Evolutionary conservation across 2,888 invertebrate genomes (phyloP).

Genomic region (Orthosia gothica): DNA sequence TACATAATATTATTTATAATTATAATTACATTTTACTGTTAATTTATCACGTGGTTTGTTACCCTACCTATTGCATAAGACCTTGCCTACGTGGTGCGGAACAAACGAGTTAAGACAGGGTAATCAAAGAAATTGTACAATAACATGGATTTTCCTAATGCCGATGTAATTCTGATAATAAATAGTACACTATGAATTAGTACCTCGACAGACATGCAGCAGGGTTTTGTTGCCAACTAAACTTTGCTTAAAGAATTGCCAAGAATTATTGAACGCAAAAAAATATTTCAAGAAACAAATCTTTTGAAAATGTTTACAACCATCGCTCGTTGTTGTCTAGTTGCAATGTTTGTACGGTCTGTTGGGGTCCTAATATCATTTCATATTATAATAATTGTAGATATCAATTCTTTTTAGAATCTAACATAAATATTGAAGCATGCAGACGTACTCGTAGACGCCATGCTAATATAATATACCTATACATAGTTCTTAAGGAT

Average conservation of each 20-base stretch:
- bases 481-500: conserved; percentile 50
- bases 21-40: conserved; percentile 82
- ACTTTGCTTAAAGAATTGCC: conserved; percentile 8
- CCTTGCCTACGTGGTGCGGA: conserved; percentile 56
- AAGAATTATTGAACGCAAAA: background rate
- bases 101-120: conserved; percentile 50
- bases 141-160: conserved; percentile 50
- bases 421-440: conserved; percentile 66
- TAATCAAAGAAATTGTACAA: conserved; percentile 52
- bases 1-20: conserved; percentile 71
- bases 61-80: conserved; percentile 76
- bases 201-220: conserved; percentile 48
- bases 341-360: conserved; percentile 44
- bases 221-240: background rate
- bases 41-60: conserved; percentile 89
- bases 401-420: conserved; percentile 62
- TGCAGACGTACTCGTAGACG: conserved; percentile 51
- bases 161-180: conserved; percentile 64
- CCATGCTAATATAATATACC: conserved; percentile 47
- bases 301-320: conserved; percentile 7
- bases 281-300: conserved; percentile 4
- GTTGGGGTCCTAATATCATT: conserved; percentile 52
- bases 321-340: conserved; percentile 3
- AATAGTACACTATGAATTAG: conserved; percentile 62
- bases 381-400: conserved; percentile 18